Evolutionary conservation across 2,113 vertebrate species (phyloP), one percentile per base, ranked within the genome.

Genomic region (Psittacula cyanocephala): DNA sequence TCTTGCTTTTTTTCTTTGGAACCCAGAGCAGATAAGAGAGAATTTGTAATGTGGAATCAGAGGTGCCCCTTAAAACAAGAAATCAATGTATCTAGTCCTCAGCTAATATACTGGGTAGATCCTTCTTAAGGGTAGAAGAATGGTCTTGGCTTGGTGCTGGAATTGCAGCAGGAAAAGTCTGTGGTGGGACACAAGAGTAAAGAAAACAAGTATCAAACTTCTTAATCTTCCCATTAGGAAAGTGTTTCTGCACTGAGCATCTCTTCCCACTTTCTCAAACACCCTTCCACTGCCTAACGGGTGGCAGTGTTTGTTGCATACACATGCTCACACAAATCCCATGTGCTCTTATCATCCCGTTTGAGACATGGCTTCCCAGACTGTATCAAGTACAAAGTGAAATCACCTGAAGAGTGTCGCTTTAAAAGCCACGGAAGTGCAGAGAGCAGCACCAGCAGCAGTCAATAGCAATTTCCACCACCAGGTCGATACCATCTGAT

Each of bases 391-490:
- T 44, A 76, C 94, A 93, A 93, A 96, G 92, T 92, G 95, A 96
- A 97, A 96, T 97, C 97, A 96, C 96, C 98, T 95, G 52, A 80
- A 94, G 33, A 87, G 97, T 97, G 97, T 97, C 86, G 47, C 98
- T 98, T 98, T 98, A 98, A 98, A 97, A 98, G 96, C 96, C 43
- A 81, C 85, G 78, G 96, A 97, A 97, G 95, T 89, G 95, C 95
- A 88, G 91, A 85, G 95, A 96, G 97, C 96, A 95, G 97, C 97
- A 81, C 87, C 96, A 87, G 97, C 95, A 94, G 88, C 97, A 98
- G 98, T 98, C 98, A 98, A 98, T 98, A 98, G 97, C 98, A 98
- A 98, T 98, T 98, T 98, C 98, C 98, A 98, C 98, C 44, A 23
- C 85, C 60, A 84, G 98, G 98, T 98, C 98, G 86, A 98, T 98